A percentile compares a stretch with the other conserved stretches of the same genome.
phyloP scores from a whole-genome alignment of 2,113 vertebrate species.

The Urocitellus parryii region DNA sequence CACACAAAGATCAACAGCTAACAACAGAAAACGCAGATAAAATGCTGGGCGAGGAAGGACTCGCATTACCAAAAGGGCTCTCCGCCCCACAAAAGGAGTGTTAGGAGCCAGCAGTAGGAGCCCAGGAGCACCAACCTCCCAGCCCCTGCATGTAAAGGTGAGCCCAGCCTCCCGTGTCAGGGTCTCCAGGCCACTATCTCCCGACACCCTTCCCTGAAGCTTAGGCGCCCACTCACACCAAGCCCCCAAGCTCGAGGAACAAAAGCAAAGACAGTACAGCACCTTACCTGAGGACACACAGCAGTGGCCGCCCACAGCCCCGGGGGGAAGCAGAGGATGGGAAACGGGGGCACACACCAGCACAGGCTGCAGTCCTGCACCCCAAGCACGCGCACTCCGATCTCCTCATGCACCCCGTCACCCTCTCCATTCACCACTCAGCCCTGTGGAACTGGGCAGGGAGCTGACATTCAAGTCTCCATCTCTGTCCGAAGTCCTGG shows the following conservation, averaged over 20 bases:
- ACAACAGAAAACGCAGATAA: not conserved
- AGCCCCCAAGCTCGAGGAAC: not conserved
- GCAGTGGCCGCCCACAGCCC: not conserved
- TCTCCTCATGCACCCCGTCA: rapidly evolving
- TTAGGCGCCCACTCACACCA: not conserved
- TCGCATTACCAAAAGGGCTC: not conserved
- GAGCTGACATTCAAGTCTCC: not conserved
- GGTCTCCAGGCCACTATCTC: not conserved
- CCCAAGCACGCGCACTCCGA: rapidly evolving
- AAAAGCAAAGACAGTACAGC: not conserved
- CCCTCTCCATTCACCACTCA: too few species aligned
- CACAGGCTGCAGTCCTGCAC: too few species aligned
- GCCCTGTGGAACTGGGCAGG: too few species aligned
- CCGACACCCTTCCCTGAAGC: not conserved
- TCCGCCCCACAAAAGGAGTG: not conserved
- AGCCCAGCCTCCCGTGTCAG: too few species aligned
- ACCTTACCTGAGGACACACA: not conserved
- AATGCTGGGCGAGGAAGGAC: not conserved
- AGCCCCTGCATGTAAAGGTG: not conserved
- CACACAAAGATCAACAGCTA: not conserved
- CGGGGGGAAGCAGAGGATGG: rapidly evolving
- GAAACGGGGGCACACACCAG: not conserved
- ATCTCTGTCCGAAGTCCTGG: not conserved
- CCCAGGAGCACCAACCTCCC: not conserved
- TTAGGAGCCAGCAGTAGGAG: not conserved